Conservation (phyloP, 2,888 invertebrate species). For the Rhagophthalmus giganteus region DNA sequence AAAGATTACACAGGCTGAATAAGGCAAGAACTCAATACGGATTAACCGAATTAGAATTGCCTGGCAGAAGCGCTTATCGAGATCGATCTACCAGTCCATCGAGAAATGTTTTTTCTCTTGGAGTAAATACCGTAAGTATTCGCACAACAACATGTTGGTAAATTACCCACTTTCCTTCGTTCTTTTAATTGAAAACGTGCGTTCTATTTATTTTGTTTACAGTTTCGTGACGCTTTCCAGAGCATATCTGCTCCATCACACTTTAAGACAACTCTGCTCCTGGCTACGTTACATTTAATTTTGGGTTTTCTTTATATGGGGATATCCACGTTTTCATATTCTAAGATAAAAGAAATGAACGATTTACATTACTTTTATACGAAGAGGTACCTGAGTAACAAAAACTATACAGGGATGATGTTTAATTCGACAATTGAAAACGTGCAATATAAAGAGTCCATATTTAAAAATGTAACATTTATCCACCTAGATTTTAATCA, state of each 20-base stretch:
- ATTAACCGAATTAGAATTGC: slow-evolving; percentile 70
- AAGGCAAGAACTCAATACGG: slow-evolving; percentile 59
- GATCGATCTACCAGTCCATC: slow-evolving; percentile 48
- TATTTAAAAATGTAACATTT: slow-evolving; percentile 68
- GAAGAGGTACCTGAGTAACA: slow-evolving; percentile 41
- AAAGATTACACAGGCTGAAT: slow-evolving; percentile 57
- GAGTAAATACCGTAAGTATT: slow-evolving; percentile 46
- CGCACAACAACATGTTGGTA: neutral
- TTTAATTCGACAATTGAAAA: slow-evolving; percentile 69
- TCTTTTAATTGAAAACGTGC: neutral
- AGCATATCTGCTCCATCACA: slow-evolving; percentile 68
- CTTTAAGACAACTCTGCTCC: slow-evolving; percentile 63
- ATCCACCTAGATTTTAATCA: slow-evolving; percentile 71
- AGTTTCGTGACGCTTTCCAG: slow-evolving; percentile 73
- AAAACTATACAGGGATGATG: slow-evolving; percentile 45
- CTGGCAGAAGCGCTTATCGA: slow-evolving; percentile 61
- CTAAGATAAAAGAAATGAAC: slow-evolving; percentile 57
- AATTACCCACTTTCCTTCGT: neutral
- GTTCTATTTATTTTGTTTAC: slow-evolving; percentile 36
- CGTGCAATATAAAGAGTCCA: slow-evolving; percentile 62
- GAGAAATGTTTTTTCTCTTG: slow-evolving; percentile 47
- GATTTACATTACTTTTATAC: slow-evolving; percentile 47
- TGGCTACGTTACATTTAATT: slow-evolving; percentile 63
- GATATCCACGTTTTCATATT: slow-evolving; percentile 60
- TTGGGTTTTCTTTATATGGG: slow-evolving; percentile 59